Percentiles rank a stretch among this genome's conserved stretches.
Conservation (phyloP, 2,888 invertebrate species). For the Orchesellides sinensis region DNA sequence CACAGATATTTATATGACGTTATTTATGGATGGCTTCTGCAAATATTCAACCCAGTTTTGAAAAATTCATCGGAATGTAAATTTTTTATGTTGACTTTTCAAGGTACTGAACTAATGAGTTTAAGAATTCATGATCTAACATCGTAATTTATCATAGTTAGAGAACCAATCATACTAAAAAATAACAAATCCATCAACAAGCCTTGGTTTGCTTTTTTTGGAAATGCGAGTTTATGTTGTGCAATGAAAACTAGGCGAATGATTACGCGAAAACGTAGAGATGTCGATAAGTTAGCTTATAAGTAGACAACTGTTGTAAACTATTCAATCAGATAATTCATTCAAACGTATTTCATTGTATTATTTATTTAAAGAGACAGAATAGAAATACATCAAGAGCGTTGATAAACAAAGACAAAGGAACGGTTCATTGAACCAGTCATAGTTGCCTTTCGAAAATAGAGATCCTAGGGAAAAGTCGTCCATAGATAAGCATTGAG, state of each 20-base stretch:
- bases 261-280: no score
- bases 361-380: background rate
- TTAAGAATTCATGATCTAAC: background rate
- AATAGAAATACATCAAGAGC: background rate
- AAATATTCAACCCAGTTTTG: no score
- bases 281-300: no score
- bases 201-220: background rate
- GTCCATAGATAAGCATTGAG: background rate
- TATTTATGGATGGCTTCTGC: no score
- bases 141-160: background rate
- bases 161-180: background rate
- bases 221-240: background rate
- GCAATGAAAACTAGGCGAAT: no score
- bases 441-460: background rate
- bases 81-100: conserved; percentile 7
- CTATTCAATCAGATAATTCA: no score
- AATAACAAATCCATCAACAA: background rate
- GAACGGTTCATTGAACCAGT: background rate
- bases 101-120: background rate
- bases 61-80: no score
- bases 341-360: background rate
- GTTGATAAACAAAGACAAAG: no score
- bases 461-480: background rate
- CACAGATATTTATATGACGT: no score
- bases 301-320: no score